These are phyloP conservation scores for Potorous gilbertii DNA, from an alignment of 2,797 vertebrate species.

Conservation along the genomic window DNA sequence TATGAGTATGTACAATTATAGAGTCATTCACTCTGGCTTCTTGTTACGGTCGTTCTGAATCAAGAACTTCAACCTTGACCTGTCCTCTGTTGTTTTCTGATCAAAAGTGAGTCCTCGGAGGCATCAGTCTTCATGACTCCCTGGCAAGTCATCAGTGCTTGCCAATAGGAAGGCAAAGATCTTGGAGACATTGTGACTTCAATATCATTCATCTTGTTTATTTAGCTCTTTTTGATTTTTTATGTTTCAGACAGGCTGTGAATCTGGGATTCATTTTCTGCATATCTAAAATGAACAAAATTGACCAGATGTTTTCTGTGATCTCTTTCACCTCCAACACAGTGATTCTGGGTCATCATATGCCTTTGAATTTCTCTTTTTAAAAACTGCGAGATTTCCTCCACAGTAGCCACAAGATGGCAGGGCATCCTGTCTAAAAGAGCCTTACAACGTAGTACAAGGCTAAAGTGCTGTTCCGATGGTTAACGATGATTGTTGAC, in stretches of 20 bases:
- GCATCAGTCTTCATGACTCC: neutral
- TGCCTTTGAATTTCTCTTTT: neutral
- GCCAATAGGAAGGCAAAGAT: neutral
- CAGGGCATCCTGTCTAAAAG: neutral
- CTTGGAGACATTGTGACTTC: neutral
- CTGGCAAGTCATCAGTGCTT: neutral
- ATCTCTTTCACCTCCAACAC: neutral
- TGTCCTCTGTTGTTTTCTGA: neutral
- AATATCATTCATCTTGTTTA: neutral
- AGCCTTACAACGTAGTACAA: rapidly evolving
- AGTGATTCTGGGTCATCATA: neutral
- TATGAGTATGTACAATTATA: neutral
- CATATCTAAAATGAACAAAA: neutral
- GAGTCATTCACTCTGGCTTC: too few species aligned
- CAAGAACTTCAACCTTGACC: too few species aligned
- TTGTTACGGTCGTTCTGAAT: too few species aligned
- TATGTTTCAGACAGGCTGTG: neutral
- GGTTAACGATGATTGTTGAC: neutral
- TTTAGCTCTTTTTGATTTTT: neutral
- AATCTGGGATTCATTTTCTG: neutral
- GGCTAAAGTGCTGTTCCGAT: rapidly evolving
- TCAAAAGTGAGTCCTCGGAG: neutral
- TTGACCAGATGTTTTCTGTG: neutral
- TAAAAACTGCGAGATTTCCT: neutral
- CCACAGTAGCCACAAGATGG: constrained; percentile 37